phyloP scores from a whole-genome alignment of 2,113 vertebrate species.

The Cervus canadensis region DNA sequence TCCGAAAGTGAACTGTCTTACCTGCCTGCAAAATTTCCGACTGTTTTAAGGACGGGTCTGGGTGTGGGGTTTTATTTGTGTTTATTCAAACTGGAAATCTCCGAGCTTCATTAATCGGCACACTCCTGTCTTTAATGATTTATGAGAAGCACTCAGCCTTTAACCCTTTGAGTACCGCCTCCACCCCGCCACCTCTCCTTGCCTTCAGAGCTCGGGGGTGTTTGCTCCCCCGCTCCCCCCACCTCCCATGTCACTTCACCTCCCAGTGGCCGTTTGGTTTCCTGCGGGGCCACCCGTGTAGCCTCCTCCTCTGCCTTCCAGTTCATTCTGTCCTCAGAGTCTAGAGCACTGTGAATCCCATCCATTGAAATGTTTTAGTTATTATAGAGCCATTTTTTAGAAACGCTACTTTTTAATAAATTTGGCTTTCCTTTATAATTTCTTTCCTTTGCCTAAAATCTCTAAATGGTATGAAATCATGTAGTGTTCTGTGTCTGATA shows the following conservation, averaged over 20 bases:
- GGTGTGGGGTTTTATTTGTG: no score
- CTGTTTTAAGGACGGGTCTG: neutral
- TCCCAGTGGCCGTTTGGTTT: fast-evolving
- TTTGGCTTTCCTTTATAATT: neutral
- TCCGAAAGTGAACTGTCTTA: fast-evolving
- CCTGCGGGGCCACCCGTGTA: fast-evolving
- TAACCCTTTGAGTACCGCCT: fast-evolving
- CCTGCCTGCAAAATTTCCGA: neutral
- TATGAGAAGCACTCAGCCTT: neutral
- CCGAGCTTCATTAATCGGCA: fast-evolving
- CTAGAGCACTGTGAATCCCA: neutral
- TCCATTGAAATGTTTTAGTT: neutral
- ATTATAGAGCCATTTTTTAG: neutral
- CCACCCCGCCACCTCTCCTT: fast-evolving
- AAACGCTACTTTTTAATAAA: neutral
- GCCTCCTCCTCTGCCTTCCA: neutral
- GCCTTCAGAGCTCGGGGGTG: fast-evolving
- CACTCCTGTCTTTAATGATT: fast-evolving
- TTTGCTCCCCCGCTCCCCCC: neutral
- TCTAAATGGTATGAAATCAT: fast-evolving
- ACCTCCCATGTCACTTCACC: fast-evolving
- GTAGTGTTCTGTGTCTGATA: fast-evolving
- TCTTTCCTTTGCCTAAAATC: neutral
- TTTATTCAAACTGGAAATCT: neutral
- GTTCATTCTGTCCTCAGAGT: neutral